Base-by-base conservation (phyloP, 2,888 invertebrate genomes). In the Smittia sp. region DNA sequence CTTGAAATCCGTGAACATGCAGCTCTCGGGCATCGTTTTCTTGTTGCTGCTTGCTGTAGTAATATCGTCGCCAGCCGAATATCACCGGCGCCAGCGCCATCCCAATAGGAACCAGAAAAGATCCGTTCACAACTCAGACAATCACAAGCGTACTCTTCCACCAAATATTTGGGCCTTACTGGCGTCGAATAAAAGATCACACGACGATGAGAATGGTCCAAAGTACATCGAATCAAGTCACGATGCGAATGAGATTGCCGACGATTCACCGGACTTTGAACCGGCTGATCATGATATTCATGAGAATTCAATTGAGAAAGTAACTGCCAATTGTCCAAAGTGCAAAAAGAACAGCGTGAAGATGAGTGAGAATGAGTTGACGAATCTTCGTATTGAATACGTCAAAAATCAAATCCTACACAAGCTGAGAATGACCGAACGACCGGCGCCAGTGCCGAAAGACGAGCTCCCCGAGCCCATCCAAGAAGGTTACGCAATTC, bases 351-450 rank as follows among this genome's bases (percentile, higher is more conserved):
- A 75, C 54, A 75, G 75, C 46, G 78, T 80, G 39, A 79, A 78
- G 41, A 79, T 83, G 0, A 80, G 82, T 4, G 88, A 88, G 65
- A 84, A 85, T 58, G 86, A 89, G 77, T 81, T 91, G 72, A 90
- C 88, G 0, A 87, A 87, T 39, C 84, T 90, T 41, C 84, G 93
- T 75, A 88, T 93, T 75, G 92, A 93, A 81, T 90, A 90, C 77
- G 91, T 93, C 66, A 93, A 93, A 81, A 89, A 91, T 80, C 92
- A 93, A 83, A 94, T 94, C 32, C 80, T 94, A 77, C 90, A 90
- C 82, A 93, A 93, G 81, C 79, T 94, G 74, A 82, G 93, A 76
- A 81, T 94, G 74, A 90, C 89, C 74, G 90, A 90, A 80, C 89
- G 90, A 78, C 92, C 93, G 4, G 67, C 75, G 27, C 22, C 9